A percentile compares a stretch with the other conserved stretches of the same genome.
phyloP scores from a whole-genome alignment of 2,797 vertebrate species.

The Girardinus metallicus region DNA sequence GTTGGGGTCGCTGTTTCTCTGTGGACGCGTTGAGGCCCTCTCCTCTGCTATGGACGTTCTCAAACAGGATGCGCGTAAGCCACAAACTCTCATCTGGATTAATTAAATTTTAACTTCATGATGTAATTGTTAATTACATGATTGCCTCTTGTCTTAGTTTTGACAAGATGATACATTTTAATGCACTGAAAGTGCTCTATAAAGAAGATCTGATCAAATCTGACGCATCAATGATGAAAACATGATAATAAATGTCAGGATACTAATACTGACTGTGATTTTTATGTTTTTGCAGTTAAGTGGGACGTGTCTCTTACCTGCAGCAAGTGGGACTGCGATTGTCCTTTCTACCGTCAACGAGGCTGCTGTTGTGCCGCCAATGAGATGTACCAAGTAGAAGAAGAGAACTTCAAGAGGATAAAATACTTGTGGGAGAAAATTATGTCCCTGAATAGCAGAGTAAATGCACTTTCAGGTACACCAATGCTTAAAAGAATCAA shows the following conservation, averaged over 20 bases:
- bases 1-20: conserved; percentile 67
- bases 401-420: conserved; percentile 44
- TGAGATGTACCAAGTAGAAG: conserved; percentile 60
- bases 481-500: background rate
- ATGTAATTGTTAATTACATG: background rate
- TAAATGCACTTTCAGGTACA: conserved; percentile 55
- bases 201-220: background rate
- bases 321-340: conserved; percentile 71
- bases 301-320: conserved; percentile 55
- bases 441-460: conserved; percentile 23
- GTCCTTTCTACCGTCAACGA: conserved; percentile 63
- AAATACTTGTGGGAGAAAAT: conserved; percentile 46
- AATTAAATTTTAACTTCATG: background rate
- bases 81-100: background rate
- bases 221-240: background rate
- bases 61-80: conserved; percentile 67
- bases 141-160: background rate
- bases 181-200: background rate
- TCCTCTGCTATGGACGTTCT: conserved; percentile 27
- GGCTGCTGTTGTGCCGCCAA: conserved; percentile 79
- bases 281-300: conserved; percentile 43
- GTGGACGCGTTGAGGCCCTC: conserved; percentile 27
- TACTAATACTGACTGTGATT: background rate
- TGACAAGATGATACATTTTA: background rate
- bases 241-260: background rate